These are phyloP conservation scores for Microcebus murinus DNA, from an alignment of 2,113 vertebrate species.

Conservation along the genomic window DNA sequence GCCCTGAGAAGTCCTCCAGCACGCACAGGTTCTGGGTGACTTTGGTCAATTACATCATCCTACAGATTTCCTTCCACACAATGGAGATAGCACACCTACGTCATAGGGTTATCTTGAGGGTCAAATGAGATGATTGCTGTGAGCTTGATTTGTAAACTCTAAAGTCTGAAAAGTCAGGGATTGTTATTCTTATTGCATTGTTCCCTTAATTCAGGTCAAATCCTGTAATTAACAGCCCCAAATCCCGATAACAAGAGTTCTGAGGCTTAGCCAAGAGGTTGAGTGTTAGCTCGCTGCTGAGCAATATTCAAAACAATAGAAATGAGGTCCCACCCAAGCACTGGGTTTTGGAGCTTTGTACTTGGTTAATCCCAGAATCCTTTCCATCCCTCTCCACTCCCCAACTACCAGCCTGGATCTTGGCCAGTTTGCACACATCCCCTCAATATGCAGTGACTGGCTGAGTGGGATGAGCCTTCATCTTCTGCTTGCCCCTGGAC, in stretches of 20 bases:
- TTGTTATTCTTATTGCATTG: slow-evolving; percentile 72
- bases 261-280: slow-evolving; percentile 48
- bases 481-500: neutral
- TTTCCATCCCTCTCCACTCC: neutral
- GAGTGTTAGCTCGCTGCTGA: neutral
- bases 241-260: slow-evolving; percentile 42
- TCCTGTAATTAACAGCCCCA: slow-evolving; percentile 68
- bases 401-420: neutral
- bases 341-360: neutral
- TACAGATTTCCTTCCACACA: slow-evolving; percentile 46
- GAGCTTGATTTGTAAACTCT: slow-evolving; percentile 1
- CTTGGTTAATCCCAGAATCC: neutral
- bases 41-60: slow-evolving; percentile 10
- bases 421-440: neutral
- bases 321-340: neutral
- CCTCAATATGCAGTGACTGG: neutral
- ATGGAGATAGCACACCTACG: neutral
- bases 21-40: neutral
- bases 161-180: slow-evolving; percentile 10
- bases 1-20: neutral
- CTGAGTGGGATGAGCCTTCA: neutral
- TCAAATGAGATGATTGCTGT: slow-evolving; percentile 34
- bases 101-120: slow-evolving; percentile 29
- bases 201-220: slow-evolving; percentile 67
- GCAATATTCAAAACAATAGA: neutral